Base-by-base conservation (phyloP, 2,113 vertebrate genomes). In the Lophura nycthemera region DNA sequence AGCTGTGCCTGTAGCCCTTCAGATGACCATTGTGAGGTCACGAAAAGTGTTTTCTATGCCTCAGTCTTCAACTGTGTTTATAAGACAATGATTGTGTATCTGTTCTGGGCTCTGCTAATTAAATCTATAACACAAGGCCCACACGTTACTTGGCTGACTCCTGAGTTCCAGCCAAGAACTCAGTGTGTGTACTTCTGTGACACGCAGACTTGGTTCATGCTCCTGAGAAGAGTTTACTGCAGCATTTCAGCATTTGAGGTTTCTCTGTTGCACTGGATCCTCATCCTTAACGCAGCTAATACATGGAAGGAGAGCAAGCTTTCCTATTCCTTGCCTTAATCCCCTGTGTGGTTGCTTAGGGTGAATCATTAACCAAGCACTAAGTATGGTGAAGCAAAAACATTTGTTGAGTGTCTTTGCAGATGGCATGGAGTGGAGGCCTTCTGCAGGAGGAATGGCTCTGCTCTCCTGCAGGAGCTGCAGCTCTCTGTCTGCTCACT, bases 311-410 rank as follows among this genome's bases (percentile, higher is more conserved):
- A 89, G 50, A 59, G 61, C 13, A 60, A 89, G 10, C 15, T 89
- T 45, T 65, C 8, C 79, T 73, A 29, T 57, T 63, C 71, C 40
- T 72, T 66, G 25, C 63, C 30, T 88, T 61, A 56, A 43, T 61
- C 87, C 48, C 32, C 59, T 79, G n/a, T 30, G 13, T 54, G 18
- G 10, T 40, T 80, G 27, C 72, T 94, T 71, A 60, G 42, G 13
- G 16, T 86, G 67, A 93, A 89, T 90, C 60, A 64, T 77, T 92
- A 96, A 86, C 88, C 40, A 76, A 76, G n/a, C n/a, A 32, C 40
- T 56, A 45, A 80, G 24, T 74, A 19, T 17, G 27, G 47, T 79
- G 66, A 76, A 86, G 38, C 45, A 63, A 63, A 92, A 89, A 30
- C 54, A 59, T 89, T 82, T 86, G 27, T 50, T 5, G 10, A 69